Percentiles rank a stretch among this genome's conserved stretches.
These are phyloP conservation scores for Nycticryphes semicollaris DNA, from an alignment of 2,113 vertebrate genomes.

Conservation along the genomic window DNA sequence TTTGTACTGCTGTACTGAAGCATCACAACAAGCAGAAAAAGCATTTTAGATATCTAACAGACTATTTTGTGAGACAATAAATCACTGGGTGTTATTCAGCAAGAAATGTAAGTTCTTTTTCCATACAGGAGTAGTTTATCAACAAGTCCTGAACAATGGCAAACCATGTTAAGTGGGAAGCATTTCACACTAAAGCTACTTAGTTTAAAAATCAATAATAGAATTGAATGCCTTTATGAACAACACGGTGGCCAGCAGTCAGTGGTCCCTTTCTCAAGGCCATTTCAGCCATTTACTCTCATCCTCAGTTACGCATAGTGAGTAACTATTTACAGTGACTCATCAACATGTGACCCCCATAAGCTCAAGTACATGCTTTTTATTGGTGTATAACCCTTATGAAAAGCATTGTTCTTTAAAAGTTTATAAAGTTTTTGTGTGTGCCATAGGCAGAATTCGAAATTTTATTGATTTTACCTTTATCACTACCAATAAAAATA, in stretches of 20 bases:
- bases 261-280: background rate
- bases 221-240: background rate
- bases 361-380: background rate
- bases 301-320: background rate
- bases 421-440: background rate
- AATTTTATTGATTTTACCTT: background rate
- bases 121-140: background rate
- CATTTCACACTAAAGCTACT: background rate
- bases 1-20: background rate
- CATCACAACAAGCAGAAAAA: background rate
- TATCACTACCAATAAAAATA: background rate
- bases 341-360: background rate
- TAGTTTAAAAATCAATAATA: slow-evolving; percentile 24
- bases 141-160: background rate
- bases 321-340: background rate
- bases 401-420: background rate
- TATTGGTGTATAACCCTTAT: background rate
- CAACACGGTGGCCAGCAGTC: background rate
- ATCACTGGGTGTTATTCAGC: background rate
- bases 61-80: background rate
- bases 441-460: background rate
- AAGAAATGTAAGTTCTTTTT: background rate
- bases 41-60: background rate
- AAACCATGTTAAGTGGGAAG: background rate
- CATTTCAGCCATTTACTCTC: background rate